A percentile compares a stretch with the other conserved stretches of the same genome.
phyloP scores from a whole-genome alignment of 2,797 vertebrate species.

The Paedocypris micromegethes region DNA sequence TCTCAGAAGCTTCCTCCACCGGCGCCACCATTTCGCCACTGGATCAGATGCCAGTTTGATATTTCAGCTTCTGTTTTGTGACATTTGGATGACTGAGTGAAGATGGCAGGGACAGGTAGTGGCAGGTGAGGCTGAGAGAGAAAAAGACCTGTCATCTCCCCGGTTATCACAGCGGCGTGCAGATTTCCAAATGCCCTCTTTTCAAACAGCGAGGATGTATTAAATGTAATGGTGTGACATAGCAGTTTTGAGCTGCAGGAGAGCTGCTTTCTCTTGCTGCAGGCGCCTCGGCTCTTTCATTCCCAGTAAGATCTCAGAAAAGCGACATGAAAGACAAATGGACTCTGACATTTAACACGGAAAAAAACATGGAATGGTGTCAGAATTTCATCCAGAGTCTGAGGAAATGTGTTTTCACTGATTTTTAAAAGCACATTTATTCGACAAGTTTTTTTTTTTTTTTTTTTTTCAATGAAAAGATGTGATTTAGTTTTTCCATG shows the following conservation, averaged over 20 bases:
- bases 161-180: constrained; percentile 64
- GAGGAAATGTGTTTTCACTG: background rate
- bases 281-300: constrained; percentile 3
- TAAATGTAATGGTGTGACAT: constrained; percentile 57
- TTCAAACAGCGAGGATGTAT: constrained; percentile 60
- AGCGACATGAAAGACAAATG: constrained; percentile 27
- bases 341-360: constrained; percentile 38
- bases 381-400: constrained; percentile 4
- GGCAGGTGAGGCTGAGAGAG: constrained; percentile 54
- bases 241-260: constrained; percentile 28
- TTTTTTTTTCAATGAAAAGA: constrained; percentile 1
- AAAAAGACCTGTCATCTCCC: constrained; percentile 59
- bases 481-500: background rate
- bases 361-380: constrained; percentile 20
- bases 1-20: constrained; percentile 46
- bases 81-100: constrained; percentile 74
- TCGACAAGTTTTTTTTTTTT: background rate
- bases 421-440: background rate
- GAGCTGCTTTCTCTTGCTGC: constrained; percentile 6
- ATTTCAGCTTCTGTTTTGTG: constrained; percentile 68
- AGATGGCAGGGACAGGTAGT: constrained; percentile 64
- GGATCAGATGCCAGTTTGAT: constrained; percentile 68
- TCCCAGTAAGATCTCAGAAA: constrained; percentile 17
- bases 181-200: constrained; percentile 62
- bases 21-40: constrained; percentile 54